These are phyloP conservation scores for Brienomyrus longianalis DNA, from an alignment of 2,113 vertebrate genomes.

Conservation along the genomic window DNA sequence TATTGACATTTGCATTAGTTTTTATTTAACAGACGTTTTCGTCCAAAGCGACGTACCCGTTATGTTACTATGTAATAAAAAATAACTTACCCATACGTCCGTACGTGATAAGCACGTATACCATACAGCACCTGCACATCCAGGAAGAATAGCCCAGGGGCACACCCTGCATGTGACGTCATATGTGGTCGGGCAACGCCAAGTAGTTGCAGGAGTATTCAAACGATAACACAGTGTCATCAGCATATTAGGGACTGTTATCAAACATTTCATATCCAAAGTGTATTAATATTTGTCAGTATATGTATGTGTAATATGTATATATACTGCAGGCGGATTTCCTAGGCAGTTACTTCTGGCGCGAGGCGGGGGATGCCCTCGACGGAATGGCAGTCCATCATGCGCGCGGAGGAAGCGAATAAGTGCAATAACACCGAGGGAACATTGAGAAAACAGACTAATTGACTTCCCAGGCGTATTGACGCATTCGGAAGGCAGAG, in stretches of 20 bases:
- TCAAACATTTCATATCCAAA: background rate
- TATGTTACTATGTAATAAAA: background rate
- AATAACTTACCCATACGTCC: background rate
- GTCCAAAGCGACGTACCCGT: background rate
- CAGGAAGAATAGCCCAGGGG: background rate
- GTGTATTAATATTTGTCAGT: background rate
- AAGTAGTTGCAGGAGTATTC: background rate
- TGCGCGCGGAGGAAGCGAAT: background rate
- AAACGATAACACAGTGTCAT: background rate
- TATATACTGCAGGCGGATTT: background rate
- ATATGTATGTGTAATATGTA: background rate
- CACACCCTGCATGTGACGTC: background rate
- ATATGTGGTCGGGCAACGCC: background rate
- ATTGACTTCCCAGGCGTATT: background rate
- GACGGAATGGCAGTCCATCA: background rate
- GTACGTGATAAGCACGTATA: background rate
- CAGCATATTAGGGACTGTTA: background rate
- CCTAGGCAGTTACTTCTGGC: background rate
- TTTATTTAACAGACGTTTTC: background rate
- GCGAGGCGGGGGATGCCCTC: background rate
- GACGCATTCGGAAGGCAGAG: background rate
- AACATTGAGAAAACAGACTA: background rate
- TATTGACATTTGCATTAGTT: background rate
- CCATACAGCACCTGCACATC: background rate
- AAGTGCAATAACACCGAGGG: background rate